Percentiles rank a stretch among this genome's conserved stretches.
These are phyloP conservation scores for Tetragonula clypearis DNA, from an alignment of 1,140 invertebrate genomes.

Conservation along the genomic window DNA sequence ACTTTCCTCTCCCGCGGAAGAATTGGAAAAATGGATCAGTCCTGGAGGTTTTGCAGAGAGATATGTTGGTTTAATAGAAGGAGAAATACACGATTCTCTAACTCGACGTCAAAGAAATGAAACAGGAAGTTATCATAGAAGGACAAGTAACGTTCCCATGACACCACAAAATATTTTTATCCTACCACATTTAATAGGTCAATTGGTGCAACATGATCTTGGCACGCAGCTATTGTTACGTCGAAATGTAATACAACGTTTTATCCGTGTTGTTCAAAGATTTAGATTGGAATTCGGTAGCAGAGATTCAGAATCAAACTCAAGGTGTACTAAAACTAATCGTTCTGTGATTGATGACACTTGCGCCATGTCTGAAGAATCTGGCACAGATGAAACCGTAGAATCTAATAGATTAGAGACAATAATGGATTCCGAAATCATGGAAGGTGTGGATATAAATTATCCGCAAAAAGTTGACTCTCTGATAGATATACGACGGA, in stretches of 20 bases:
- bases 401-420: constrained; percentile 76
- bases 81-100: constrained; percentile 92
- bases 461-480: constrained; percentile 67
- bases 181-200: constrained; percentile 94
- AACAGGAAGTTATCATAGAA: constrained; percentile 89
- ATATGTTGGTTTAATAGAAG: constrained; percentile 95
- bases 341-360: constrained; percentile 68
- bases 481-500: constrained; percentile 70
- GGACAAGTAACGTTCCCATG: constrained; percentile 78
- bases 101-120: constrained; percentile 92
- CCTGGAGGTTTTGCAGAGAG: constrained; percentile 79
- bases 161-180: constrained; percentile 85
- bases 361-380: constrained; percentile 69
- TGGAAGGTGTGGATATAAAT: constrained; percentile 66
- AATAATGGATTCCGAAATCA: constrained; percentile 76
- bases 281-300: constrained; percentile 73
- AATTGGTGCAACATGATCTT: constrained; percentile 89
- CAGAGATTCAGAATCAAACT: constrained; percentile 58
- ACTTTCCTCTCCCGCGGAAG: constrained; percentile 74
- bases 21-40: constrained; percentile 79
- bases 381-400: constrained; percentile 62
- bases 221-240: constrained; percentile 87
- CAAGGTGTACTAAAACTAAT: constrained; percentile 58
- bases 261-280: constrained; percentile 72
- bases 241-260: constrained; percentile 76